Evolutionary conservation across 1,140 invertebrate species (phyloP), one percentile per base, ranked within the genome.

Genomic region (Camponotus floridanus): DNA sequence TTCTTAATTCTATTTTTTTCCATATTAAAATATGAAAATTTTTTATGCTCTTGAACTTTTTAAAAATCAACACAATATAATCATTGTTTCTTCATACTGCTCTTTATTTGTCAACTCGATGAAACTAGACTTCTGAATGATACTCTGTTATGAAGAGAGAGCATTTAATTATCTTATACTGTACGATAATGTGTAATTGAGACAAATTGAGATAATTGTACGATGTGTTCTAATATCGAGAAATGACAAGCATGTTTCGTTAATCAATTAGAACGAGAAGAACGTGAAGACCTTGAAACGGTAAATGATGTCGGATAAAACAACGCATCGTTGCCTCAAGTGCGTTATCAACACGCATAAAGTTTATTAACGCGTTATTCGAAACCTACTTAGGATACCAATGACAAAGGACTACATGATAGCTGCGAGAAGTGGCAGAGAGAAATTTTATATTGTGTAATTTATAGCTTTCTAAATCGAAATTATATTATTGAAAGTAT

Each of bases 401-500:
- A 13, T 21, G n/a, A 36, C 5, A 3, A 36, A 51, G 9, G 21
- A 45, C 36, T 76, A 33, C 42, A 78, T n/a, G 26, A 13, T 76
- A 76, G 73, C 31, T 65, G 42, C 8, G n/a, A 31, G 26, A 26
- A 26, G 26, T 0, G 57, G 21, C 74, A 62, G 21, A 8, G 42
- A 33, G 61, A 42, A 65, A 64, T 78, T 78, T 76, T 65, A 18
- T 78, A 45, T 39, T 26, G 59, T 42, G 26, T 78, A 78, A 78
- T 33, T 78, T 78, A 26, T 26, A 78, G 59, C 59, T 78, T 78
- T 65, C 64, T 45, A 65, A 65, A 62, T 64, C 18, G 76, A 78
- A 26, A 78, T 78, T 78, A 76, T 59, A 76, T 62, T 76, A 64
- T 11, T 65, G 76, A 78, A 78, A 78, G 76, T 65, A 78, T 65